These are phyloP conservation scores for Noctua pronuba DNA, from an alignment of 2,888 invertebrate genomes.

Conservation along the genomic window DNA sequence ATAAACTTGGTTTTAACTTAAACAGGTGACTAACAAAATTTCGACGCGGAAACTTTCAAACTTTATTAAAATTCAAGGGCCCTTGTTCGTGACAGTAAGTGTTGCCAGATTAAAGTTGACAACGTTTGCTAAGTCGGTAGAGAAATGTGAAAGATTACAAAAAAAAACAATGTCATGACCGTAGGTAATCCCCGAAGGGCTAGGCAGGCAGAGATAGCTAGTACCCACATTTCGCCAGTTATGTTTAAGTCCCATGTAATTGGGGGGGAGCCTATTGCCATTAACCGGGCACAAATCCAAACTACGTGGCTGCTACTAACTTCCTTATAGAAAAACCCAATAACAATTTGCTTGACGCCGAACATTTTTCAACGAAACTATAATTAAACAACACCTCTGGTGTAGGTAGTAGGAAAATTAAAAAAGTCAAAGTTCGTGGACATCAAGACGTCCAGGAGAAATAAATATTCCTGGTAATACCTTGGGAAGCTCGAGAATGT, in stretches of 20 bases:
- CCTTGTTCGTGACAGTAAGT: slow-evolving; percentile 19
- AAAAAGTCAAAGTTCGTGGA: neutral
- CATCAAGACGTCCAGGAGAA: neutral
- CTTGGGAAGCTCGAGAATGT: neutral
- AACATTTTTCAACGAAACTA: neutral
- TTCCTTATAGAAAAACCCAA: neutral
- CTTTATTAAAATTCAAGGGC: slow-evolving; percentile 64
- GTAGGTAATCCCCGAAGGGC: neutral
- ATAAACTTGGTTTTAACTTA: slow-evolving; percentile 22
- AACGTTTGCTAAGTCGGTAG: slow-evolving; percentile 15
- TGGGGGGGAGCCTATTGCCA: neutral
- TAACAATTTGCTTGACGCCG: neutral
- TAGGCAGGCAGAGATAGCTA: neutral
- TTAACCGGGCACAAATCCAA: neutral
- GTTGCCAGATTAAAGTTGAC: slow-evolving; percentile 25
- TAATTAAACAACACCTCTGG: neutral
- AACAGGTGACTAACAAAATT: slow-evolving; percentile 43
- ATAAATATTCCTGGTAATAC: slow-evolving; percentile 2
- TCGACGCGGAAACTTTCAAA: slow-evolving; percentile 39
- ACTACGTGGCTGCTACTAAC: neutral
- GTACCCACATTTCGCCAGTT: neutral
- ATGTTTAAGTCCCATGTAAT: neutral
- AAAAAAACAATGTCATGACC: too few species aligned
- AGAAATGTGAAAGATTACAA: too few species aligned
- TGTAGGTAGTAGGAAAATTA: neutral